These are phyloP conservation scores for Hippopotamus amphibius DNA, from an alignment of 2,113 vertebrate genomes.

Conservation along the genomic window DNA sequence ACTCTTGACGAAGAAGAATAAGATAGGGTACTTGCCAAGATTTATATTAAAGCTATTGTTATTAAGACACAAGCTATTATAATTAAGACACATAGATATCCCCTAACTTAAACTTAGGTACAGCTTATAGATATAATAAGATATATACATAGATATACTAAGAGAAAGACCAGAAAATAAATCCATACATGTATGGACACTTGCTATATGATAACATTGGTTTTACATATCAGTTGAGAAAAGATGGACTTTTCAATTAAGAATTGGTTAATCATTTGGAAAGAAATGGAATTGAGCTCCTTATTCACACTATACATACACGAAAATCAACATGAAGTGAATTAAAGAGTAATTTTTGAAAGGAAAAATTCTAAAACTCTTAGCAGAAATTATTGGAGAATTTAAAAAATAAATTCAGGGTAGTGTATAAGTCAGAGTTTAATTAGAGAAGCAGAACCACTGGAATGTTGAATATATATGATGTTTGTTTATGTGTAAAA, in stretches of 20 bases:
- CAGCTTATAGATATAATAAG: not conserved
- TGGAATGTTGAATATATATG: not conserved
- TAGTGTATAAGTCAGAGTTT: not conserved
- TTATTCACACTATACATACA: not conserved
- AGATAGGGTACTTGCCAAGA: not conserved
- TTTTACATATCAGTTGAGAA: not conserved
- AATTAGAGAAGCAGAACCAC: not conserved
- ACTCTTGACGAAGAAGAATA: not conserved
- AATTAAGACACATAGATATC: not conserved
- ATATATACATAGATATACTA: not conserved
- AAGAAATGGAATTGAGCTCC: not conserved
- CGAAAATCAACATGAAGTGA: not conserved
- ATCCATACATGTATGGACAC: not conserved
- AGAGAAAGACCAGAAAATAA: constrained; percentile 15
- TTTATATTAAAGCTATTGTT: not conserved
- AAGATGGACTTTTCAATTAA: not conserved
- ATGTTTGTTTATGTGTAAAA: not conserved
- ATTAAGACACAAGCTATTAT: not conserved
- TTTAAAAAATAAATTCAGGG: not conserved
- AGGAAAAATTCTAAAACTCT: not conserved
- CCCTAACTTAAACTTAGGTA: not conserved
- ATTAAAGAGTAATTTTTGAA: not conserved
- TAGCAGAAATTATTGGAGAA: constrained; percentile 12
- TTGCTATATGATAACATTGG: not conserved
- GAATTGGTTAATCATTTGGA: not conserved